Evolutionary conservation across 2,113 vertebrate genomes (phyloP).

Genomic region (Solea senegalensis): DNA sequence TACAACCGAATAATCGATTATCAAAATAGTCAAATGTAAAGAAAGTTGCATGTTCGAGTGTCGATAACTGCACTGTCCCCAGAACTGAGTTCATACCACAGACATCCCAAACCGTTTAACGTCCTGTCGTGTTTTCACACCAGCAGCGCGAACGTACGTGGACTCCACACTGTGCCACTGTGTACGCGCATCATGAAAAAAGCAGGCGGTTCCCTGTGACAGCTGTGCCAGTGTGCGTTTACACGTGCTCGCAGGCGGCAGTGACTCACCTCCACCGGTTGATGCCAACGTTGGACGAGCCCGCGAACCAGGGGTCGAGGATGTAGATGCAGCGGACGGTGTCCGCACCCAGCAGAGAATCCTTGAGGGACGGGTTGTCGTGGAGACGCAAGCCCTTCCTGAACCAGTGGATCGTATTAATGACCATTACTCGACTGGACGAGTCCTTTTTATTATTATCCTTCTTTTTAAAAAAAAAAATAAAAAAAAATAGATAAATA

Average conservation of each 20-base stretch:
- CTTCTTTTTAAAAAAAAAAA: neutral
- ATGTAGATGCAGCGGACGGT: slow-evolving; percentile 96
- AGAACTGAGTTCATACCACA: too few species aligned
- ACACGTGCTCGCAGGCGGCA: neutral
- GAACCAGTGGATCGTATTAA: slow-evolving; percentile 98
- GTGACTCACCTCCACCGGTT: slow-evolving; percentile 95
- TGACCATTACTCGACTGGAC: slow-evolving; percentile 87
- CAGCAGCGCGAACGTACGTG: too few species aligned
- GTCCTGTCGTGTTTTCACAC: too few species aligned
- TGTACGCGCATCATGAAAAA: too few species aligned
- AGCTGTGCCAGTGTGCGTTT: neutral
- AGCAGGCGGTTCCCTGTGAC: too few species aligned
- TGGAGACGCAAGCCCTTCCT: slow-evolving; percentile 98
- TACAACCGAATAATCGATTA: too few species aligned
- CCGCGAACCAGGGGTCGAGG: slow-evolving; percentile 97
- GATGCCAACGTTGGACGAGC: slow-evolving; percentile 98
- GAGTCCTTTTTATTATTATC: slow-evolving; percentile 34
- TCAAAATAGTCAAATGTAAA: too few species aligned
- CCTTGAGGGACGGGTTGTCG: slow-evolving; percentile 94
- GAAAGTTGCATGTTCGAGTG: too few species aligned
- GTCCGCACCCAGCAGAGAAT: slow-evolving; percentile 91
- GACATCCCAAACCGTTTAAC: too few species aligned
- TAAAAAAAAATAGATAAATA: too few species aligned
- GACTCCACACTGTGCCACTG: too few species aligned
- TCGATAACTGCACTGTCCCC: too few species aligned